A percentile compares a stretch with the other conserved stretches of the same genome.
Conservation (phyloP, 1,140 invertebrate genomes). For the Agrypnia vestita region DNA sequence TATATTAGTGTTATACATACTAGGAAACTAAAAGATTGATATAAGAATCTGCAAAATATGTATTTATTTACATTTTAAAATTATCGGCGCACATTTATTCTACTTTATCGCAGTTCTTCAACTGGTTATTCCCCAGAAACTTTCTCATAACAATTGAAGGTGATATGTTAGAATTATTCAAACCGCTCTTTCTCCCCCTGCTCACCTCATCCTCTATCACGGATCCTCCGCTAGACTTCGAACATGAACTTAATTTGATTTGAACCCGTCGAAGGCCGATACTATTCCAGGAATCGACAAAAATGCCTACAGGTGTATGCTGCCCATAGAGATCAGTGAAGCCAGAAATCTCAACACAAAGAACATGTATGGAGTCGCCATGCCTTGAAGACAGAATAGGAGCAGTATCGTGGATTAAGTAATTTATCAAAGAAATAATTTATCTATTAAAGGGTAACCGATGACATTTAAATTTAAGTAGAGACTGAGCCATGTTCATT, state of each 20-base stretch:
- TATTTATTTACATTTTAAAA: neutral
- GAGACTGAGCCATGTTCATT: too few relatives aligned
- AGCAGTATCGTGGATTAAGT: neutral
- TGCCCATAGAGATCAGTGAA: slow-evolving; percentile 18
- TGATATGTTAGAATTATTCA: too few relatives aligned
- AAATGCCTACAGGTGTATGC: slow-evolving; percentile 54
- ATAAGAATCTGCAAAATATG: too few relatives aligned
- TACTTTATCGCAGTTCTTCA: too few relatives aligned
- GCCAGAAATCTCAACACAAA: neutral
- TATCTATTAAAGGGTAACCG: too few relatives aligned
- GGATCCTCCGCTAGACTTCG: neutral
- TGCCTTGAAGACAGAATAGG: neutral
- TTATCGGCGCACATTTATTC: neutral
- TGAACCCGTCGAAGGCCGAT: slow-evolving; percentile 54
- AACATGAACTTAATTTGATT: slow-evolving; percentile 50
- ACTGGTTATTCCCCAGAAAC: neutral
- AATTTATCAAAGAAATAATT: too few relatives aligned
- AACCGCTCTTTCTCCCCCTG: neutral
- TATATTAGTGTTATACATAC: too few relatives aligned
- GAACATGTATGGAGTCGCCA: neutral
- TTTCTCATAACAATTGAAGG: neutral
- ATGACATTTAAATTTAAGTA: too few relatives aligned
- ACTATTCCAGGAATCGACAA: slow-evolving; percentile 53
- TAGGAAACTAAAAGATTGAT: too few relatives aligned
- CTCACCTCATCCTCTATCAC: neutral